A percentile compares a stretch with the other conserved stretches of the same genome.
phyloP scores from a whole-genome alignment of 2,113 vertebrate genomes.

The Hyaena hyaena region DNA sequence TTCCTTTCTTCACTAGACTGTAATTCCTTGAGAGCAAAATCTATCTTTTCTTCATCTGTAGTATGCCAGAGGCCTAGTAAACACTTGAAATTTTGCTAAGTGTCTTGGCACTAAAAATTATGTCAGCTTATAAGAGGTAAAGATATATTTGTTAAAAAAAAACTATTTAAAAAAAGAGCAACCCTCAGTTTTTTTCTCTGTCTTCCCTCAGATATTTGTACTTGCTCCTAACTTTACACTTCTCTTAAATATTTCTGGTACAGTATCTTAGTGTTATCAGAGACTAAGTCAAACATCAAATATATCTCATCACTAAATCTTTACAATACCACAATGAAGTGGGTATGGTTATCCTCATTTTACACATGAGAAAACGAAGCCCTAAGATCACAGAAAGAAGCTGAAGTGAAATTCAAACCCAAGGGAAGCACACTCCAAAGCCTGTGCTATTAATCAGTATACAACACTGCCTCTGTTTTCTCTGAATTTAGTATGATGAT shows the following conservation, averaged over 20 bases:
- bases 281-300: neutral
- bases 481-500: neutral
- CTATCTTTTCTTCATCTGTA: neutral
- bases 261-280: neutral
- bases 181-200: neutral
- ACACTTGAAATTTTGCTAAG: slow-evolving; percentile 39
- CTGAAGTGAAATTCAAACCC: neutral
- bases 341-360: neutral
- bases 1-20: neutral
- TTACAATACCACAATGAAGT: neutral
- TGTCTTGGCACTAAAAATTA: slow-evolving; percentile 31
- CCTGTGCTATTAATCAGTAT: neutral
- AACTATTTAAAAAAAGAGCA: neutral
- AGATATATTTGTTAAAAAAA: neutral
- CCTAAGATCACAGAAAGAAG: neutral
- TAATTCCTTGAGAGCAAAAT: slow-evolving; percentile 28
- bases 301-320: neutral
- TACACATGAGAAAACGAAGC: neutral
- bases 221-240: neutral
- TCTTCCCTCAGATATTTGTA: neutral
- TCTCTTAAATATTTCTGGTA: neutral
- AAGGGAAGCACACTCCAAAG: neutral
- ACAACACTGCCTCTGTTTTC: neutral
- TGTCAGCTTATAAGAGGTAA: neutral
- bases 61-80: neutral